These are phyloP conservation scores for Ctenoplectra terminalis DNA, from an alignment of 1,140 invertebrate species.

Conservation along the genomic window DNA sequence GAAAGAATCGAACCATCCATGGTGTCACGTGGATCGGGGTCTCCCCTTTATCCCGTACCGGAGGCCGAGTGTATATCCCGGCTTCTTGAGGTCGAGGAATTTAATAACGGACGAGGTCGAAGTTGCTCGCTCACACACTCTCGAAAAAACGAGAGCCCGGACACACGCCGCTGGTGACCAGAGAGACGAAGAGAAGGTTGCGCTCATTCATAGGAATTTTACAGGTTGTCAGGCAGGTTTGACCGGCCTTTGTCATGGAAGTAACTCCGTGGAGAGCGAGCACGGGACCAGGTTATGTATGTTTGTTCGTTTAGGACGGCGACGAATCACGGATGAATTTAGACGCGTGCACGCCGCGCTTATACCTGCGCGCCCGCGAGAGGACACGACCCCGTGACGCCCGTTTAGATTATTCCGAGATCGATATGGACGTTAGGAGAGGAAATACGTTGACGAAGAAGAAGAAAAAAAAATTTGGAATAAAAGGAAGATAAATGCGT, in stretches of 20 bases:
- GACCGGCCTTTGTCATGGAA: constrained; percentile 75
- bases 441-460: no score
- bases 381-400: constrained; percentile 21
- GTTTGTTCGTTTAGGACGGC: constrained; percentile 37
- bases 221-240: constrained; percentile 79
- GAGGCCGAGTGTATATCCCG: constrained; percentile 11
- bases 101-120: constrained; percentile 71
- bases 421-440: background rate
- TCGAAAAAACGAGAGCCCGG: constrained; percentile 53
- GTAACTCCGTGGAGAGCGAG: constrained; percentile 61
- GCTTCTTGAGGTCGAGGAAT: constrained; percentile 69
- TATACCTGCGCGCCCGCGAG: constrained; percentile 30
- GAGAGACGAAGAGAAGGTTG: constrained; percentile 67
- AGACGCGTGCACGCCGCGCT: constrained; percentile 40
- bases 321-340: constrained; percentile 68
- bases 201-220: constrained; percentile 79
- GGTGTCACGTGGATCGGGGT: constrained; percentile 54
- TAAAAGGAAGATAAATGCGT: no score
- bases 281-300: constrained; percentile 19
- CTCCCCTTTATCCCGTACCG: constrained; percentile 31
- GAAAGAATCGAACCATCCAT: constrained; percentile 24
- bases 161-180: constrained; percentile 50
- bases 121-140: constrained; percentile 36
- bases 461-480: no score
- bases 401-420: constrained; percentile 2